Evolutionary conservation across 1,140 invertebrate species (phyloP).

Genomic region (Meloidogyne exigua): DNA sequence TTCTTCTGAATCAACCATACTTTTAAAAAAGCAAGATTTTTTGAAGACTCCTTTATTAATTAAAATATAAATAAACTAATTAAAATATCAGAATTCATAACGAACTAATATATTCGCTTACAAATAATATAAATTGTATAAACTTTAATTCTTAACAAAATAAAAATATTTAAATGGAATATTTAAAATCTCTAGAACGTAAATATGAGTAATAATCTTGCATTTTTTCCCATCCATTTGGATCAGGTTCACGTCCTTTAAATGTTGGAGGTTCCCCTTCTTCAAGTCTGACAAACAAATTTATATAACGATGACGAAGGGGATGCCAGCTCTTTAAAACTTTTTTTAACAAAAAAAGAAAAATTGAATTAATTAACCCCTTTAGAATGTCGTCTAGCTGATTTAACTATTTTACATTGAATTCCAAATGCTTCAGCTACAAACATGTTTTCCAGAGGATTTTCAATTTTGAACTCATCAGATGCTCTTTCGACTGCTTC

Average conservation of each 20-base stretch:
- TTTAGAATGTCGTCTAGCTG: constrained; percentile 54
- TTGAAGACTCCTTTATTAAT: too few species aligned
- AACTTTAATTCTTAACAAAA: neutral
- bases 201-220: constrained; percentile 58
- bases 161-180: constrained; percentile 51
- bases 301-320: constrained; percentile 59
- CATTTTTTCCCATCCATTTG: constrained; percentile 62
- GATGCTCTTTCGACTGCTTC: constrained; percentile 55
- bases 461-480: constrained; percentile 55
- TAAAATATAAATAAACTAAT: too few species aligned
- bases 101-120: too few species aligned
- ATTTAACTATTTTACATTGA: constrained; percentile 59
- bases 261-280: constrained; percentile 49
- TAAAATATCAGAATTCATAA: too few species aligned
- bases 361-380: constrained; percentile 32
- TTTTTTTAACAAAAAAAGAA: neutral
- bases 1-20: constrained; percentile 45
- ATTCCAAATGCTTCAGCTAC: constrained; percentile 58
- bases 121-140: too few species aligned
- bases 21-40: neutral
- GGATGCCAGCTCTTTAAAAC: constrained; percentile 38
- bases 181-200: constrained; percentile 55
- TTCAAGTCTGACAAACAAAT: constrained; percentile 54
- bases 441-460: constrained; percentile 53
- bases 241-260: constrained; percentile 33